phyloP scores from a whole-genome alignment of 2,797 vertebrate species.

The Chloroceryle inda region DNA sequence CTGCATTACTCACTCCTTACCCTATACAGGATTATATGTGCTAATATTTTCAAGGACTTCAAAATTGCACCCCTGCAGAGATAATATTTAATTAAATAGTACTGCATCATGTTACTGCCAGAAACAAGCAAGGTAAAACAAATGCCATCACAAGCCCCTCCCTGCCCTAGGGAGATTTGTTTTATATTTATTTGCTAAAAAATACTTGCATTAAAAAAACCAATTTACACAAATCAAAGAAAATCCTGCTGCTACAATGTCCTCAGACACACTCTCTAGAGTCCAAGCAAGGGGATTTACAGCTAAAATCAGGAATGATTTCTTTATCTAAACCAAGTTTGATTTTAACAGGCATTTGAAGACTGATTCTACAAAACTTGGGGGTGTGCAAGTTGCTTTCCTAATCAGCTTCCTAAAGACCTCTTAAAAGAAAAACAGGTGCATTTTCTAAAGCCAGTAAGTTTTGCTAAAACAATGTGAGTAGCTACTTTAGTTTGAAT shows the following conservation, averaged over 20 bases:
- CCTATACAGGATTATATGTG: not conserved
- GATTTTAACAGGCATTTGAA: not conserved
- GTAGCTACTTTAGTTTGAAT: not conserved
- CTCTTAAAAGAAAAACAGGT: not conserved
- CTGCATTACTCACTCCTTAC: conserved; percentile 1
- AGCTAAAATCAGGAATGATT: not conserved
- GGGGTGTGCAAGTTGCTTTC: not conserved
- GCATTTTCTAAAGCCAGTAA: not conserved
- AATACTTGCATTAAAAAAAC: not conserved
- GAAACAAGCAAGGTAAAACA: not conserved
- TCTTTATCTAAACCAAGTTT: not conserved
- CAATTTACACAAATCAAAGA: not conserved
- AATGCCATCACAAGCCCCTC: not conserved
- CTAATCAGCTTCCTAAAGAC: not conserved
- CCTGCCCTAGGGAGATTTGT: not conserved
- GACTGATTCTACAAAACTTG: not conserved
- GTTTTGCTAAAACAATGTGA: not conserved
- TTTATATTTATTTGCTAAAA: not conserved
- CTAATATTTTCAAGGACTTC: not conserved
- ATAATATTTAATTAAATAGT: not conserved
- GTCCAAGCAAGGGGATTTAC: not conserved
- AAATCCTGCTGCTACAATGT: not conserved
- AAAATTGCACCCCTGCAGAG: not conserved
- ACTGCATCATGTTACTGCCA: not conserved
- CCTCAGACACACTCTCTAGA: not conserved